Base-by-base conservation (phyloP, 2,888 invertebrate species). In the Rutpela maculata region DNA sequence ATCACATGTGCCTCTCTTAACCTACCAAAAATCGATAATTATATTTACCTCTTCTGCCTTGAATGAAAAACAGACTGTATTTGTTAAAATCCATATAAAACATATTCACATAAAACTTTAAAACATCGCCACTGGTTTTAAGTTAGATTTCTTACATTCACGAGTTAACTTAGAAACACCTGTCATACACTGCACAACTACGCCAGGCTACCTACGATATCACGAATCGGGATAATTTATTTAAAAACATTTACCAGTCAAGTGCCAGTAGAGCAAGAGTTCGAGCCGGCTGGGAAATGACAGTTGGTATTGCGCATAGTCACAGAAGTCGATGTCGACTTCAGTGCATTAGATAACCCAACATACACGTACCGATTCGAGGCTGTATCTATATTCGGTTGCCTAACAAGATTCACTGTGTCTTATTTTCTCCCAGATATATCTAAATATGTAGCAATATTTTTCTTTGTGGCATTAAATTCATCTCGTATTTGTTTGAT, bases 11-110 rank as follows among this genome's bases (percentile, higher is more conserved):
- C 69, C 9, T 18, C 22, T 17, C 63, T 17, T 72, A 72, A 72
- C 72, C 72, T 72, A 72, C 18, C 55, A 63, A 72, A 72, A 75
- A 75, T 75, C 75, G 70, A 75, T 75, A 73, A 66, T 9, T 55
- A 10, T 55, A 70, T 55, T 69, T 75, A 75, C 75, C 75, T 75
- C 65, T 35, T 17, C 57, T 31, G 67, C 57, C 75, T 17, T 75
- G 70, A 75, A 75, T 75, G 70, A 75, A 75, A 75, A 65, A 56
- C 56, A n/a, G 56, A 38, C 31, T 17, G 63, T 63, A 22, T 55
- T 71, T 56, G 17, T 56, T 15, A 70, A 57, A 70, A 75, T 70
- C 66, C 70, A 69, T 63, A 65, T 75, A 63, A 69, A 70, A 75
- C 75, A 75, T 75, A 75, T 70, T 75, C 69, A 75, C 70, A 56